phyloP scores from a whole-genome alignment of 1,140 invertebrate genomes.

The Macrocentrus cingulum region DNA sequence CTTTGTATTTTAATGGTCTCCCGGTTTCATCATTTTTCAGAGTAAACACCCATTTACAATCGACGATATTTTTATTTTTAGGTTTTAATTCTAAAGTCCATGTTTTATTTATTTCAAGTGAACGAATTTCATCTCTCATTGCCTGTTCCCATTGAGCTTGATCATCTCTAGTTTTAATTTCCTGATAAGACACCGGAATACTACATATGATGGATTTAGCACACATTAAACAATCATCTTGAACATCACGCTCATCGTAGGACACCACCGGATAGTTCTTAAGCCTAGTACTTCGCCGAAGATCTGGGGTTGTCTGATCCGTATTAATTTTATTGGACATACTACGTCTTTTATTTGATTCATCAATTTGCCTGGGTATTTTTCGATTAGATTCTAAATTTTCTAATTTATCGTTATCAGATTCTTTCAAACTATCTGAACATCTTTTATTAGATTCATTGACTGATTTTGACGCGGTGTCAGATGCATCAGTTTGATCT shows the following conservation, averaged over 20 bases:
- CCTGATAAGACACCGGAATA: conserved; percentile 30
- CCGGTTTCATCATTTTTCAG: conserved; percentile 33
- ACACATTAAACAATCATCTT: conserved; percentile 28
- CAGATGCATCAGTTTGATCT: conserved; percentile 19
- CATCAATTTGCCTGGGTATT: too few relatives aligned
- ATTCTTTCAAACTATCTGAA: too few relatives aligned
- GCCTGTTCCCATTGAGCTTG: conserved; percentile 43
- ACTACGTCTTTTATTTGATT: too few relatives aligned
- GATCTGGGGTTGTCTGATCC: too few relatives aligned
- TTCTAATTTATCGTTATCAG: too few relatives aligned
- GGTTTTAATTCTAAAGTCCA: conserved; percentile 49
- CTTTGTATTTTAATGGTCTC: conserved; percentile 45
- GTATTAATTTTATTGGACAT: too few relatives aligned
- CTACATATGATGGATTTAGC: conserved; percentile 25
- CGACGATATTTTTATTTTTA: conserved; percentile 41
- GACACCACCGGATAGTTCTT: conserved; percentile 33
- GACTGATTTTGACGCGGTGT: not conserved
- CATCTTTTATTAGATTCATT: too few relatives aligned
- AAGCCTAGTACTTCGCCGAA: conserved; percentile 33
- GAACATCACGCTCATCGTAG: conserved; percentile 31
- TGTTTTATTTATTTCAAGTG: conserved; percentile 44
- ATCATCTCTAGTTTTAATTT: conserved; percentile 41
- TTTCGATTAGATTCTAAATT: too few relatives aligned
- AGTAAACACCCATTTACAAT: conserved; percentile 22
- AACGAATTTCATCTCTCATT: conserved; percentile 47